Percentiles rank a stretch among this genome's conserved stretches.
Evolutionary conservation across 2,113 vertebrate species (phyloP).

Genomic region (Gymnocephalus cernua): DNA sequence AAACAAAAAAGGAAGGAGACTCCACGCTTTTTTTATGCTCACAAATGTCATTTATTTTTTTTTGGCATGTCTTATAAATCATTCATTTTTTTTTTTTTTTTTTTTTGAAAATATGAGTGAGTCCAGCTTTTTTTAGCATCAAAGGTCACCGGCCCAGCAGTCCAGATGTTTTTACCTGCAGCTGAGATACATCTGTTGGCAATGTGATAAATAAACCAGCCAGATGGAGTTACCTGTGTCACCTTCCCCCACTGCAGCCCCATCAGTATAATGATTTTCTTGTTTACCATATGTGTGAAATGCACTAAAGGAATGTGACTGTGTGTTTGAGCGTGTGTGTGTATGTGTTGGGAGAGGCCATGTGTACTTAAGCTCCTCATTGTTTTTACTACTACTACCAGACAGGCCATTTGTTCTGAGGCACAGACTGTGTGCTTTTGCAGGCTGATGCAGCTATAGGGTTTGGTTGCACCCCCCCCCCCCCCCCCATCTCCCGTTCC

Average conservation of each 20-base stretch:
- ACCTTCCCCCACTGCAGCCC: slow-evolving; percentile 29
- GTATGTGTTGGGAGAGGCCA: slow-evolving; percentile 63
- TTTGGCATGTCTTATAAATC: background rate
- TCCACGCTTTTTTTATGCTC: slow-evolving; percentile 13
- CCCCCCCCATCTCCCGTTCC: slow-evolving; percentile 48
- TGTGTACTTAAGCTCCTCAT: slow-evolving; percentile 77
- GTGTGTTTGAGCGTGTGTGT: slow-evolving; percentile 41
- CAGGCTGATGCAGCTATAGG: slow-evolving; percentile 56
- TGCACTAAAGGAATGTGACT: slow-evolving; percentile 71
- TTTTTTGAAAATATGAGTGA: slow-evolving; percentile 10
- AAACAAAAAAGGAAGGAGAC: slow-evolving; percentile 19
- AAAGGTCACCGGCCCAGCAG: background rate
- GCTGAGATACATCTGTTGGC: slow-evolving; percentile 65
- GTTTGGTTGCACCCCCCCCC: slow-evolving; percentile 60
- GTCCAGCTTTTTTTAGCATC: slow-evolving; percentile 5
- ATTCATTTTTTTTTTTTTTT: background rate
- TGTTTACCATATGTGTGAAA: slow-evolving; percentile 79
- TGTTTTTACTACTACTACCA: slow-evolving; percentile 79
- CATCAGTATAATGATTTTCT: slow-evolving; percentile 69
- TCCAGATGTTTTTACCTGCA: slow-evolving; percentile 62
- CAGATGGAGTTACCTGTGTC: slow-evolving; percentile 71
- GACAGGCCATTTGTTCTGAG: slow-evolving; percentile 73
- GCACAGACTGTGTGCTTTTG: slow-evolving; percentile 67
- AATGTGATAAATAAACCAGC: slow-evolving; percentile 59
- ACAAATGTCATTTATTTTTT: slow-evolving; percentile 23